A percentile compares a stretch with the other conserved stretches of the same genome.
phyloP scores from a whole-genome alignment of 23 tunicate genomes.

The Diplosoma virens region DNA sequence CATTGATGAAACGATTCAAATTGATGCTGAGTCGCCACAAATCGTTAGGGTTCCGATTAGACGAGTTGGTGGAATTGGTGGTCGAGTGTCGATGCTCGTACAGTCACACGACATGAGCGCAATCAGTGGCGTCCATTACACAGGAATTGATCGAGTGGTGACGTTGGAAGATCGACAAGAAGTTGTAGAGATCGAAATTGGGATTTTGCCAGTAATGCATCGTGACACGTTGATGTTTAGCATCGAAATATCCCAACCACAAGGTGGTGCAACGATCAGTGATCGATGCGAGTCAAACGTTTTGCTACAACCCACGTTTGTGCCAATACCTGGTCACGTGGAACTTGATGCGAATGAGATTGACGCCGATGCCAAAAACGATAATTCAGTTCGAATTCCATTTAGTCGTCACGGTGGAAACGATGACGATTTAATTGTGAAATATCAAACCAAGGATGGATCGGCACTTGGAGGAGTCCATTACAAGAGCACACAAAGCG shows the following conservation, averaged over 20 bases:
- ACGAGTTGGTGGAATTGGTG: constrained; percentile 7
- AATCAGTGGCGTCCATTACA: constrained; percentile 41
- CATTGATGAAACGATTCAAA: not conserved
- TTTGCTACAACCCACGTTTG: not conserved
- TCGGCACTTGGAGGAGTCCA: constrained; percentile 55
- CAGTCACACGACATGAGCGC: constrained; percentile 46
- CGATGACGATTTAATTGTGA: constrained; percentile 7
- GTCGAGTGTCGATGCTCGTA: constrained; percentile 16
- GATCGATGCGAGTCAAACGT: not conserved
- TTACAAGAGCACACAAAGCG: constrained; percentile 57
- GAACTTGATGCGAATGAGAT: not conserved
- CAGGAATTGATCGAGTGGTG: constrained; percentile 25
- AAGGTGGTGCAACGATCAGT: constrained; percentile 44
- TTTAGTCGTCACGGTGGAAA: constrained; percentile 1
- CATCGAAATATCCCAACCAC: constrained; percentile 44
- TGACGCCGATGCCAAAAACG: not conserved
- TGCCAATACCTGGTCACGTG: not conserved
- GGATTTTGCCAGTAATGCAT: constrained; percentile 9
- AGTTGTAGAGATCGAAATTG: constrained; percentile 28
- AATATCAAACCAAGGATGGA: constrained; percentile 43
- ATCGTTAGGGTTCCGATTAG: constrained; percentile 5
- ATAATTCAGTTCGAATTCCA: not conserved
- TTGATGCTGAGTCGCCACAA: not conserved
- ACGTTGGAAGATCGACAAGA: constrained; percentile 53
- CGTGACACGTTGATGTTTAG: constrained; percentile 27